phyloP scores from a whole-genome alignment of 2,888 invertebrate genomes.

The Andrena haemorrhoa region DNA sequence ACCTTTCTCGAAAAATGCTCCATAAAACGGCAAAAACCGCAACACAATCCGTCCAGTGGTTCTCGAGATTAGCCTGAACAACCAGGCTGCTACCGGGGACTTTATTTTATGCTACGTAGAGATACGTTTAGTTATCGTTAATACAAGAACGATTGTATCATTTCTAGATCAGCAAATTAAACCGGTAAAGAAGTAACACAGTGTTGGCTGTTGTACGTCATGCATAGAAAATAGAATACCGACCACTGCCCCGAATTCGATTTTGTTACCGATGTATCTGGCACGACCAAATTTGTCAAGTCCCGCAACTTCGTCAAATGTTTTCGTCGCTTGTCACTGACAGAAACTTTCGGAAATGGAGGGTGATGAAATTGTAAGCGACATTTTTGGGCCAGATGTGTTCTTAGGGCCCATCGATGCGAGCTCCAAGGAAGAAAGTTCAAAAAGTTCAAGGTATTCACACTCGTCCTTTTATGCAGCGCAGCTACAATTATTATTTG shows the following conservation, averaged over 20 bases:
- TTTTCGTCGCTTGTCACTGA: conserved; percentile 16
- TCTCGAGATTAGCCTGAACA: too few relatives aligned
- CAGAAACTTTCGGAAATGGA: conserved; percentile 64
- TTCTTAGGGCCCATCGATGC: not conserved
- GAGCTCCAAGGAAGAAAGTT: conserved; percentile 63
- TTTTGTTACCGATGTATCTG: not conserved
- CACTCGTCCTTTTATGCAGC: too few relatives aligned
- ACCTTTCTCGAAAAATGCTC: too few relatives aligned
- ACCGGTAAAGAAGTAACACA: not conserved
- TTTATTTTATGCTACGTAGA: not conserved
- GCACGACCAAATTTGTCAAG: not conserved
- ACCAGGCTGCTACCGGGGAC: too few relatives aligned
- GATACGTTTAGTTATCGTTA: not conserved
- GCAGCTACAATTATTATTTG: not conserved
- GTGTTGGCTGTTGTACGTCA: not conserved
- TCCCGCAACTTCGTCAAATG: conserved; percentile 1
- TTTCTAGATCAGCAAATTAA: conserved; percentile 20
- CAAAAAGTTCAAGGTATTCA: conserved; percentile 62
- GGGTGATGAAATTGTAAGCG: conserved; percentile 71
- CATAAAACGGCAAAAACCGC: too few relatives aligned
- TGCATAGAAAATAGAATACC: not conserved
- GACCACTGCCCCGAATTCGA: not conserved
- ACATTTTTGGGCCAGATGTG: conserved; percentile 73
- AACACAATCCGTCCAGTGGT: too few relatives aligned
- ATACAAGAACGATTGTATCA: not conserved